Evolutionary conservation across 2,797 vertebrate species (phyloP).

Genomic region (Antennarius maculatus): DNA sequence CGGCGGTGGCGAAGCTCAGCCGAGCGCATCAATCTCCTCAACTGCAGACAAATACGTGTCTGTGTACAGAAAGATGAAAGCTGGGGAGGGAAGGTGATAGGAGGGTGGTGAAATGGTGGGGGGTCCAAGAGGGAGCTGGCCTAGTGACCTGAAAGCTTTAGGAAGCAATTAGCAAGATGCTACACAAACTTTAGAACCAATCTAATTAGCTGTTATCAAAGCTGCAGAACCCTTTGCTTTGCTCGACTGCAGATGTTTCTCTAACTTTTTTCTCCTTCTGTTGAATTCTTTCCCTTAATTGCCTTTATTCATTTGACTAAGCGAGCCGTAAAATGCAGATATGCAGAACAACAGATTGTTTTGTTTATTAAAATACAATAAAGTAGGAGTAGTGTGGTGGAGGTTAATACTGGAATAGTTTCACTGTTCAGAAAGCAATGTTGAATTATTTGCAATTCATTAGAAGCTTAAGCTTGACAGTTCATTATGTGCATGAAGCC

Average conservation of each 20-base stretch:
- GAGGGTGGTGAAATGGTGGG: slow-evolving; percentile 29
- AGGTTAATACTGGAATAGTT: slow-evolving; percentile 59
- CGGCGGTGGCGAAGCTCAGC: slow-evolving; percentile 45
- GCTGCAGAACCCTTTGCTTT: slow-evolving; percentile 69
- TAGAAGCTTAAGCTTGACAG: slow-evolving; percentile 61
- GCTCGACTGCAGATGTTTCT: slow-evolving; percentile 67
- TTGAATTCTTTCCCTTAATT: slow-evolving; percentile 77
- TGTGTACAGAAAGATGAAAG: slow-evolving; percentile 22
- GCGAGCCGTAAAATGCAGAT: slow-evolving; percentile 74
- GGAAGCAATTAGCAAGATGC: slow-evolving; percentile 78
- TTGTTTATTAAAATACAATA: slow-evolving; percentile 79
- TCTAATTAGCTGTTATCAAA: slow-evolving; percentile 83
- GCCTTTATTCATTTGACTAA: slow-evolving; percentile 80
- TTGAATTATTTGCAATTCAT: slow-evolving; percentile 52
- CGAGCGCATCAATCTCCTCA: slow-evolving; percentile 51
- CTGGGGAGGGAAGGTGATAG: slow-evolving; percentile 47
- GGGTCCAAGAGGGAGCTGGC: slow-evolving; percentile 68
- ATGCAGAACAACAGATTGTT: slow-evolving; percentile 77
- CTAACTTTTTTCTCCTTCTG: slow-evolving; percentile 53
- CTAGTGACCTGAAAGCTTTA: slow-evolving; percentile 75
- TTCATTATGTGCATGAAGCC: slow-evolving; percentile 66
- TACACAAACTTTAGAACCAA: slow-evolving; percentile 75
- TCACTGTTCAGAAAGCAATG: slow-evolving; percentile 52
- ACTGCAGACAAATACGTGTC: slow-evolving; percentile 8
- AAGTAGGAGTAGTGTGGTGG: slow-evolving; percentile 54